Evolutionary conservation across 2,113 vertebrate species (phyloP), one percentile per base, ranked within the genome.

Genomic region (Typhlomys cinereus): DNA sequence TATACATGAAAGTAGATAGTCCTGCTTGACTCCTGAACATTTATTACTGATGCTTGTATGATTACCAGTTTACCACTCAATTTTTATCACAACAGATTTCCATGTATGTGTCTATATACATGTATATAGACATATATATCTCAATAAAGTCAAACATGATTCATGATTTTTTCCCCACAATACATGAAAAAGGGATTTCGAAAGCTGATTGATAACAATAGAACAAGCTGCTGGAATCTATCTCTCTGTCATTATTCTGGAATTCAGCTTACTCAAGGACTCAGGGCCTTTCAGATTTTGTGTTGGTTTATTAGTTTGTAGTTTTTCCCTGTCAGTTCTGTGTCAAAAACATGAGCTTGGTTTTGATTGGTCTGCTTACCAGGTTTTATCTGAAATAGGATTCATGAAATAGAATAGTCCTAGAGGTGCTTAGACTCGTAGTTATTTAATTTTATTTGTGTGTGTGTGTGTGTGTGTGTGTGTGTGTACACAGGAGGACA

Each of bases 341-440:
- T 64, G 39, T 78, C 15, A 74, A 85, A 92, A 85, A 59, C 39
- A 71, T 23, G 48, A 88, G 64, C 57, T 85, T 89, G 29, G 69
- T 61, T 15, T 92, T 93, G 81, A 25, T 59, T 92, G 62, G 90
- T 46, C 89, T 82, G 20, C 34, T 86, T 20, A 79, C 48, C 7
- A 44, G 54, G 10, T 89, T 93, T 90, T 34, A n/a, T 31, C 12
- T 66, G 54, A 29, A 41, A 36, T 52, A 61, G 41, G 50, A 76
- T 13, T 0, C 87, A 12, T 85, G 48, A 88, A 79, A 81, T 71
- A 20, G 83, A 70, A 10, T 78, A 11, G 7, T 4, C 94, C 88
- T 93, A 13, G 54, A 12, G 20, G 0, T 61, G 74, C 1, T 84
- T 90, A 6, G 83, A 14, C 50, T 85, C 21, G 59, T 85, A 1